A percentile compares a stretch with the other conserved stretches of the same genome.
phyloP scores from a whole-genome alignment of 2,113 vertebrate species.

The Boulengeromyrus knoepffleri region DNA sequence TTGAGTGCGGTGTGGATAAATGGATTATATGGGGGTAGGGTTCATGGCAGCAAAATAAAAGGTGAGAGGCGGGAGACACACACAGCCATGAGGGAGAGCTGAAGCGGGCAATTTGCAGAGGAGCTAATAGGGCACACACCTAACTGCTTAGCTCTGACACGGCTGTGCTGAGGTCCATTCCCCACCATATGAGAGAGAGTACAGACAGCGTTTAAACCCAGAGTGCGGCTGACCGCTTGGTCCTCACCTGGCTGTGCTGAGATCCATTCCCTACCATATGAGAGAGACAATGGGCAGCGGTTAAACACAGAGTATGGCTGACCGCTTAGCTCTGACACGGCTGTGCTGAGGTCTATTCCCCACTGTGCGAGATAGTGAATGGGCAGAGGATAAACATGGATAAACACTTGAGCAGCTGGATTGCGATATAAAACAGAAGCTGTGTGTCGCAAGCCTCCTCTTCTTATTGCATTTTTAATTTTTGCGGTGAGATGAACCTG shows the following conservation, averaged over 20 bases:
- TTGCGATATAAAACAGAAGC: not conserved
- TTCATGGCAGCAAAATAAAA: not conserved
- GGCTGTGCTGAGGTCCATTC: not conserved
- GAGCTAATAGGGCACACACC: not conserved
- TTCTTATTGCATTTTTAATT: not conserved
- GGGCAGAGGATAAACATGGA: not conserved
- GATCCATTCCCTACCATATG: not conserved
- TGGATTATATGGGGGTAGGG: not conserved
- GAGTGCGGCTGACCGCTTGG: not conserved
- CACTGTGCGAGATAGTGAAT: not conserved
- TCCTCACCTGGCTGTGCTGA: not conserved
- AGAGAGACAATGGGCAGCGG: not conserved
- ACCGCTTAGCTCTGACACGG: not conserved
- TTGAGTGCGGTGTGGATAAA: not conserved
- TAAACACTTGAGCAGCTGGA: not conserved
- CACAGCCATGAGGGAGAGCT: not conserved
- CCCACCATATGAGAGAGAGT: not conserved
- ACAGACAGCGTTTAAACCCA: not conserved
- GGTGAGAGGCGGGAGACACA: not conserved
- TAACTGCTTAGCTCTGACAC: not conserved
- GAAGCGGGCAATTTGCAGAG: not conserved
- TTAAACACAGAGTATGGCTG: not conserved
- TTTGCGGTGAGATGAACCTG: not conserved
- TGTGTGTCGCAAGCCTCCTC: not conserved
- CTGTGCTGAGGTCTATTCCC: not conserved